These are phyloP conservation scores for Linepithema humile DNA, from an alignment of 1,140 invertebrate genomes.

Conservation along the genomic window DNA sequence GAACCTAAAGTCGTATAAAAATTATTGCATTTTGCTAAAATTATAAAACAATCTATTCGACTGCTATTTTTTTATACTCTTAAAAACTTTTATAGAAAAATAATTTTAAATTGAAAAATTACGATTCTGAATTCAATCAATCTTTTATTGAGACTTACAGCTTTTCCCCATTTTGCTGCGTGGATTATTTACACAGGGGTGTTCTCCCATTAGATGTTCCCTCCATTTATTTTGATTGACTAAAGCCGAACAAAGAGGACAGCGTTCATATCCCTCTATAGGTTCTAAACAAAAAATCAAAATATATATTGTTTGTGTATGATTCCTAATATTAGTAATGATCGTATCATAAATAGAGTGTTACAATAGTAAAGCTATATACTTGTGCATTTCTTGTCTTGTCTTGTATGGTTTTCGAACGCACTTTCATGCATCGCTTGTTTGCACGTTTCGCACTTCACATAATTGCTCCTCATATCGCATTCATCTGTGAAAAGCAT, in stretches of 20 bases:
- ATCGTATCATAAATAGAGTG: not conserved
- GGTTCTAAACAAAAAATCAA: slow-evolving; percentile 80
- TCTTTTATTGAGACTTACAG: slow-evolving; percentile 72
- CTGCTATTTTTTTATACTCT: not conserved
- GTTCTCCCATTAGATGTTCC: slow-evolving; percentile 87
- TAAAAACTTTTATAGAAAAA: not conserved
- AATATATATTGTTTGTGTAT: not conserved
- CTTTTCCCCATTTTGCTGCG: slow-evolving; percentile 80
- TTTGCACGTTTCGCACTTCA: slow-evolving; percentile 88
- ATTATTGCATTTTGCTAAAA: not conserved
- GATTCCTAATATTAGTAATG: not conserved
- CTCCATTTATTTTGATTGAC: slow-evolving; percentile 86
- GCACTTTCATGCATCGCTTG: slow-evolving; percentile 87
- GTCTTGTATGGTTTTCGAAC: slow-evolving; percentile 86
- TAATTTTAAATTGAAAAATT: too few species aligned
- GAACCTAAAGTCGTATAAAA: slow-evolving; percentile 73
- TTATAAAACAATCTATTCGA: not conserved
- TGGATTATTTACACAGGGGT: slow-evolving; percentile 85
- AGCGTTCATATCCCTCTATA: slow-evolving; percentile 86
- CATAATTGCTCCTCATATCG: slow-evolving; percentile 87
- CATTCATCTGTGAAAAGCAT: slow-evolving; percentile 86
- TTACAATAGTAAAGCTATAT: slow-evolving; percentile 23
- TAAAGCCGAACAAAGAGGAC: slow-evolving; percentile 89
- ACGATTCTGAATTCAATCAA: not conserved
- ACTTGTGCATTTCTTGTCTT: slow-evolving; percentile 87